Base-by-base conservation (phyloP, 2,113 vertebrate species). In the Raphicerus campestris region DNA sequence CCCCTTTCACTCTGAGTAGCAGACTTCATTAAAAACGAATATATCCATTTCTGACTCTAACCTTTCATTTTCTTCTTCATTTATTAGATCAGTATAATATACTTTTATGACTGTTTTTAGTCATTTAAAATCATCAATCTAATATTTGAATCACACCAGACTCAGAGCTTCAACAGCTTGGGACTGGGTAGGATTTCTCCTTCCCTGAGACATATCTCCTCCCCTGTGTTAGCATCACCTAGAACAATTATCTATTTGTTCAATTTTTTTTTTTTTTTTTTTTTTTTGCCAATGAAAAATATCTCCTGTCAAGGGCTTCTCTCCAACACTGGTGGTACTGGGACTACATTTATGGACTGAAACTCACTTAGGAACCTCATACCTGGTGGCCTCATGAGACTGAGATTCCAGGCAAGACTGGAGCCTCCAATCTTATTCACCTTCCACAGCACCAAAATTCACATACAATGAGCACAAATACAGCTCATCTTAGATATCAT, bases 181-280 rank as follows among this genome's bases (percentile, higher is more conserved):
- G 2, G 3, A 10, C 1, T 55, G 10, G 35, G 5, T 14, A 15
- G 13, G 3, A 2, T 9, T 75, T 93, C 20, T 55, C 0, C 6
- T 91, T 1, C 32, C 35, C 16, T 82, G 70, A 73, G 81, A 24
- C 2, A 6, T 22, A 22, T 7, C 8, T n/a, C 19, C 32, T 83
- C 49, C 11, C 26, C 4, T 87, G 6, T 15, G 14, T 39, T 61
- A 55, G 24, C 63, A 63, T 51, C 22, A 56, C 39, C 45, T 61
- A 58, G 15, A 86, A 66, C 47, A 3, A 51, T 9, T 58, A 4
- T 58, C 6, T 85, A 10, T 70, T 58, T 39, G 5, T 9, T 81
- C 61, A 20, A 92, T 28, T 39, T 30, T 47, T 39, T 63, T 45
- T n/a, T 28, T 39, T 30, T 47, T 39, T 63, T 45, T n/a, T 20